Conservation (phyloP, 1,140 invertebrate species). For the Diabrotica virgifera region DNA sequence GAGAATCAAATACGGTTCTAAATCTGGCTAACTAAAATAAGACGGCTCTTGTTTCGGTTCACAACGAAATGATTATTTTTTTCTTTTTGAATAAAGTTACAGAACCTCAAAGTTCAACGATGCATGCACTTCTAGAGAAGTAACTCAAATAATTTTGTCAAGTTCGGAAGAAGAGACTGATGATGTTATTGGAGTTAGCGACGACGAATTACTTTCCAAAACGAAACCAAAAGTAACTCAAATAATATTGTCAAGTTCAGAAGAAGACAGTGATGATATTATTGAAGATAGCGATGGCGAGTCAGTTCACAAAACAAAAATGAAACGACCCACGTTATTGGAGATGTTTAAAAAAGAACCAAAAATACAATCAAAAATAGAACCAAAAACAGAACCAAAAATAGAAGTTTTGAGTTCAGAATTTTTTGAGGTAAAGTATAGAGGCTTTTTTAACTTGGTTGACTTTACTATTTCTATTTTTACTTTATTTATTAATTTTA, state of each 20-base stretch:
- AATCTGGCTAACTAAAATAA: too few relatives aligned
- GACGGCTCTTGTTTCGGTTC: too few relatives aligned
- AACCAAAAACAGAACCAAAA: neutral
- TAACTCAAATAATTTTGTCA: neutral
- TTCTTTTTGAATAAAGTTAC: neutral
- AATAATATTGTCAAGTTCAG: constrained; percentile 12
- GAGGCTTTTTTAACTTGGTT: too few relatives aligned
- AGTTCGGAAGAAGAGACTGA: neutral
- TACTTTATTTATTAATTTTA: too few relatives aligned
- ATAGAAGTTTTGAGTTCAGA: neutral
- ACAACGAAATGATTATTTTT: too few relatives aligned
- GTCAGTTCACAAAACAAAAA: constrained; percentile 1
- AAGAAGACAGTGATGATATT: constrained; percentile 15
- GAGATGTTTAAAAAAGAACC: neutral
- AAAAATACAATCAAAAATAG: too few relatives aligned
- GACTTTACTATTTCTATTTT: too few relatives aligned
- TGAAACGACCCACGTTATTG: too few relatives aligned
- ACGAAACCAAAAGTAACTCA: too few relatives aligned
- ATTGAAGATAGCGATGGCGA: constrained; percentile 11
- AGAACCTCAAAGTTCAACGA: neutral
- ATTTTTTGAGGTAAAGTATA: neutral
- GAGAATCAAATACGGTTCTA: too few relatives aligned
- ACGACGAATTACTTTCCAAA: too few relatives aligned
- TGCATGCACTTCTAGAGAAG: neutral
- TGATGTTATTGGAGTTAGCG: too few relatives aligned